A percentile compares a stretch with the other conserved stretches of the same genome.
Evolutionary conservation across 2,888 invertebrate genomes (phyloP).

Genomic region (Pherbina coryleti): DNA sequence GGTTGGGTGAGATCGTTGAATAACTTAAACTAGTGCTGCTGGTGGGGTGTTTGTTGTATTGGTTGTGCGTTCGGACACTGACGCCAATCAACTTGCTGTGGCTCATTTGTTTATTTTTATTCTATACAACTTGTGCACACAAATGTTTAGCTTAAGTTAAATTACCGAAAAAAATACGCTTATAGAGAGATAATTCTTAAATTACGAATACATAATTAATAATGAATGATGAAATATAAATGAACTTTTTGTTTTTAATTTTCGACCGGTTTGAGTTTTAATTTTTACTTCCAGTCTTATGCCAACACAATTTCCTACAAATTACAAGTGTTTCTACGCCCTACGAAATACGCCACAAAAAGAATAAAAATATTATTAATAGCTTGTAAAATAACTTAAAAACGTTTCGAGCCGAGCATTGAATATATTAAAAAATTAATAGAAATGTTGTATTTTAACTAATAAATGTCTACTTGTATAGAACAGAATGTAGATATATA

Average conservation of each 20-base stretch:
- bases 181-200: conserved; percentile 33
- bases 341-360: neutral
- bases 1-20: neutral
- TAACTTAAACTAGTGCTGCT: neutral
- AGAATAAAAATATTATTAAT: neutral
- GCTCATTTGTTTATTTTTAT: neutral
- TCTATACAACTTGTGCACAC: neutral
- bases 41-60: neutral
- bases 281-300: conserved; percentile 8
- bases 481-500: conserved; percentile 17
- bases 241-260: conserved; percentile 2
- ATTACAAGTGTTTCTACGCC: neutral
- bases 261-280: conserved; percentile 11
- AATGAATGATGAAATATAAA: neutral
- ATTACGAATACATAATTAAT: conserved; percentile 11
- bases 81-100: neutral
- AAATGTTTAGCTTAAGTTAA: conserved; percentile 34
- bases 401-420: neutral
- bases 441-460: conserved; percentile 28
- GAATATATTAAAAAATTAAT: neutral
- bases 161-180: conserved; percentile 37
- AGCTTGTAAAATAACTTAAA: conserved; percentile 9
- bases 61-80: neutral
- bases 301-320: neutral
- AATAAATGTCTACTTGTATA: conserved; percentile 32